A percentile compares a stretch with the other conserved stretches of the same genome.
Evolutionary conservation across 2,888 invertebrate genomes (phyloP).

Genomic region (Tridacna crocea): DNA sequence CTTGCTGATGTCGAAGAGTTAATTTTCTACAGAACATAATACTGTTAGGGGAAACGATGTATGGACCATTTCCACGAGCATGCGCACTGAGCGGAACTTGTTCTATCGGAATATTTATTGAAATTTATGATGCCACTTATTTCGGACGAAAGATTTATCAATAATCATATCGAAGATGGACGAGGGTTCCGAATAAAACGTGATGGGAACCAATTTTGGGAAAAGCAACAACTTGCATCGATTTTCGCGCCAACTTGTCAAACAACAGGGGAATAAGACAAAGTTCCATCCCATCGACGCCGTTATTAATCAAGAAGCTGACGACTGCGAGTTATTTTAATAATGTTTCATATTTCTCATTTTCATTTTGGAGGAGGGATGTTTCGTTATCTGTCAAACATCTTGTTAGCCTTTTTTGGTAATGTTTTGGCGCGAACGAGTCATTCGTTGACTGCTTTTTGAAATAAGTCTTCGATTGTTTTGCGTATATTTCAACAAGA

Average conservation of each 20-base stretch:
- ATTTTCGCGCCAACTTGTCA: slow-evolving; percentile 27
- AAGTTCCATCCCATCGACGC: slow-evolving; percentile 3
- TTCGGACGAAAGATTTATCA: slow-evolving; percentile 37
- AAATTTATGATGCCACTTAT: slow-evolving; percentile 36
- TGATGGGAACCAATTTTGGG: slow-evolving; percentile 19
- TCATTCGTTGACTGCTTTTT: no score
- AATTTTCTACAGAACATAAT: no score
- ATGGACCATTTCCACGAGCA: neutral
- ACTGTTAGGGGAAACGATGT: neutral
- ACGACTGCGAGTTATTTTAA: slow-evolving; percentile 9
- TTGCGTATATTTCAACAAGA: no score
- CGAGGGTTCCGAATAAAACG: slow-evolving; percentile 5
- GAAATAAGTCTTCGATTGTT: no score
- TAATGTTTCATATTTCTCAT: slow-evolving; percentile 13
- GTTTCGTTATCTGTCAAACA: neutral
- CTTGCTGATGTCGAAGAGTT: no score
- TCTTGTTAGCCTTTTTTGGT: neutral
- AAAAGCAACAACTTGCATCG: slow-evolving; percentile 26
- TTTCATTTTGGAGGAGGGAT: neutral
- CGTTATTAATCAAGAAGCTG: slow-evolving; percentile 8
- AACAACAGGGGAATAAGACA: slow-evolving; percentile 15
- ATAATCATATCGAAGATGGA: slow-evolving; percentile 18
- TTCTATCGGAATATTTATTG: slow-evolving; percentile 31
- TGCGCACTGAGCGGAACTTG: neutral
- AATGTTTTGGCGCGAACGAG: no score